These are phyloP conservation scores for Phyllotis vaccarum DNA, from an alignment of 2,797 vertebrate genomes.

Conservation along the genomic window DNA sequence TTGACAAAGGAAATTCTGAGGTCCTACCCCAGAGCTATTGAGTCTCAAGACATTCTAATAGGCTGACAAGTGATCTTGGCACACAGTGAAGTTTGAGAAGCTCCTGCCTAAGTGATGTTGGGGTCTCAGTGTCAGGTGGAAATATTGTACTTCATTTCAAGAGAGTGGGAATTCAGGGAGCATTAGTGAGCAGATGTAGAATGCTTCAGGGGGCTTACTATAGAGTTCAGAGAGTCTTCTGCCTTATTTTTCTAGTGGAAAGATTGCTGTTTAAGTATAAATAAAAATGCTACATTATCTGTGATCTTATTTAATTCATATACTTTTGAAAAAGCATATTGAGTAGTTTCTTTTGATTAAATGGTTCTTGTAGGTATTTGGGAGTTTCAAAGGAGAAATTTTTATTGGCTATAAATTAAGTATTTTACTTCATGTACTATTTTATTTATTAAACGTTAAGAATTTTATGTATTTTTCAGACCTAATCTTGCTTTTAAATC, in stretches of 20 bases:
- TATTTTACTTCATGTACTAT: neutral
- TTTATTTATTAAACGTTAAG: constrained; percentile 32
- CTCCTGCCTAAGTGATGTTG: neutral
- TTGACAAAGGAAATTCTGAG: neutral
- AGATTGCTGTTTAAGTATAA: neutral
- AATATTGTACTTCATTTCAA: neutral
- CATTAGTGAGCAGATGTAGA: neutral
- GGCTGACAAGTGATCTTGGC: neutral
- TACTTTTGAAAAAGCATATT: neutral
- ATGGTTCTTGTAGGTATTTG: neutral
- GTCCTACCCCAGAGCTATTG: neutral
- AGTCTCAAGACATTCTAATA: neutral
- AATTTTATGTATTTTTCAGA: constrained; percentile 4
- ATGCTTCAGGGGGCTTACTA: neutral
- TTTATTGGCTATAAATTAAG: constrained; percentile 22
- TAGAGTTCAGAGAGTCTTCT: neutral
- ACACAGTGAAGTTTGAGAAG: neutral
- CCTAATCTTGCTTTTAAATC: constrained; percentile 43
- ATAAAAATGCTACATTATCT: neutral
- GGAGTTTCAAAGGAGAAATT: constrained; percentile 44
- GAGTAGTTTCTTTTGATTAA: constrained; percentile 48
- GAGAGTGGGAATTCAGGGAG: neutral
- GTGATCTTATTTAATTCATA: constrained; percentile 2
- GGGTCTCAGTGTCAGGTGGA: neutral
- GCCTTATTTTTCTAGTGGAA: constrained; percentile 35